phyloP scores from a whole-genome alignment of 92 coral and sea anemone genomes.

The Pocillopora grandis region DNA sequence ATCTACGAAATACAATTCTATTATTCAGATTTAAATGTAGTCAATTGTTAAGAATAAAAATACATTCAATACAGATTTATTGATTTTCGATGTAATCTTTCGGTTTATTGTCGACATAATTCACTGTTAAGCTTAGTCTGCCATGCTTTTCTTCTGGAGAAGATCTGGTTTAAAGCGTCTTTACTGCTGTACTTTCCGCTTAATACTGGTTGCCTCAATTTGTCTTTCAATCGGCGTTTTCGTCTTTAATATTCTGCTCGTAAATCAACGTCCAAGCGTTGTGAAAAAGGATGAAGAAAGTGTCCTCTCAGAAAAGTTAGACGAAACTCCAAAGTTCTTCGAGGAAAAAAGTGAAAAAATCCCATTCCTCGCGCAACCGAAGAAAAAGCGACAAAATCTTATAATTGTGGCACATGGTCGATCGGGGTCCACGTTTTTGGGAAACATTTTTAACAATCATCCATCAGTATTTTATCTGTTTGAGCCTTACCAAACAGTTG shows the following conservation, averaged over 20 bases:
- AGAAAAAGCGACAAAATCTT: slow-evolving; percentile 12
- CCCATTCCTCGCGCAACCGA: not conserved
- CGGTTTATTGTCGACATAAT: not conserved
- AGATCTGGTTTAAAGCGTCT: not conserved
- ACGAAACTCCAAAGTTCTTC: not conserved
- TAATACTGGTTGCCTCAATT: not conserved
- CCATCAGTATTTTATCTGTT: slow-evolving; percentile 40
- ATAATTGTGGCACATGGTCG: slow-evolving; percentile 44
- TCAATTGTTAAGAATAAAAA: not conserved
- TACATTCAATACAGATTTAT: not conserved
- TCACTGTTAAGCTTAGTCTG: not conserved
- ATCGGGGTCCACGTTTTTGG: slow-evolving; percentile 34
- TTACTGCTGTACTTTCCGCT: not conserved
- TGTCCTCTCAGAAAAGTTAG: not conserved
- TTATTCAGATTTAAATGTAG: not conserved
- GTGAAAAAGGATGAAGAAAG: not conserved
- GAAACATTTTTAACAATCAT: slow-evolving; percentile 31
- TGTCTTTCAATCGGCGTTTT: not conserved
- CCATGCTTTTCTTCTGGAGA: not conserved
- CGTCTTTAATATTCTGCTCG: not conserved
- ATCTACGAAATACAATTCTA: not conserved
- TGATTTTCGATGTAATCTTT: not conserved
- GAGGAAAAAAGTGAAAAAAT: not conserved
- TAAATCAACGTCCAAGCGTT: not conserved
- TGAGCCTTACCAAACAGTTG: slow-evolving; percentile 46